These are phyloP conservation scores for Melipona bicolor DNA, from an alignment of 2,888 invertebrate species.

Conservation along the genomic window DNA sequence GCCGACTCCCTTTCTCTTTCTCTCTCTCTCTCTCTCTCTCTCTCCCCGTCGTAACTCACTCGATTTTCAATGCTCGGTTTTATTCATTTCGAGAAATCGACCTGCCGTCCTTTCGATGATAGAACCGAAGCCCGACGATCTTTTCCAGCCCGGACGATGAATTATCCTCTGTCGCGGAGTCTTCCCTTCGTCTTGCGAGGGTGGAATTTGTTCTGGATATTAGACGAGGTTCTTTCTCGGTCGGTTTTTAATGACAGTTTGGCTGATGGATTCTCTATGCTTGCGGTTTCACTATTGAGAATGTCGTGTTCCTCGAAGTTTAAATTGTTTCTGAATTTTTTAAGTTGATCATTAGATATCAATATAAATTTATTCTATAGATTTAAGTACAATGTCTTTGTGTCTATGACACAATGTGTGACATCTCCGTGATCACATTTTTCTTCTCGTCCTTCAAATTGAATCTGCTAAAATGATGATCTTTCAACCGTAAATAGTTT, in stretches of 20 bases:
- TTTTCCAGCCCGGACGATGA: conserved; percentile 15
- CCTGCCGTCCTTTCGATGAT: conserved; percentile 20
- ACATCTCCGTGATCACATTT: too few species aligned
- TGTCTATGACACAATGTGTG: too few species aligned
- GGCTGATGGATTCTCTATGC: not conserved
- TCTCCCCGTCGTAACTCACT: conserved; percentile 26
- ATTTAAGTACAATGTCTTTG: too few species aligned
- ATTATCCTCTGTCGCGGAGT: conserved; percentile 21
- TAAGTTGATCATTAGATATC: too few species aligned
- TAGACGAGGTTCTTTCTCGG: not conserved
- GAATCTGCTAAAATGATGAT: too few species aligned
- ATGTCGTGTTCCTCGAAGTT: not conserved
- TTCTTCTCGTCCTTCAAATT: too few species aligned
- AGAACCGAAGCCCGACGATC: conserved; percentile 7
- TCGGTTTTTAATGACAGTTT: not conserved
- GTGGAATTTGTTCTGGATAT: conserved; percentile 20
- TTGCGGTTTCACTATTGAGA: not conserved
- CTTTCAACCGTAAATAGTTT: too few species aligned
- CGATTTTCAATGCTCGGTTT: conserved; percentile 47
- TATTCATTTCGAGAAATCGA: conserved; percentile 54
- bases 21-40: not conserved
- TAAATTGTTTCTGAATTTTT: not conserved
- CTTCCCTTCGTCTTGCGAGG: not conserved
- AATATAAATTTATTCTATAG: too few species aligned
- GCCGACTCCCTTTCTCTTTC: conserved; percentile 7